Conservation (phyloP, 2,888 invertebrate genomes). For the Apamea crenata region DNA sequence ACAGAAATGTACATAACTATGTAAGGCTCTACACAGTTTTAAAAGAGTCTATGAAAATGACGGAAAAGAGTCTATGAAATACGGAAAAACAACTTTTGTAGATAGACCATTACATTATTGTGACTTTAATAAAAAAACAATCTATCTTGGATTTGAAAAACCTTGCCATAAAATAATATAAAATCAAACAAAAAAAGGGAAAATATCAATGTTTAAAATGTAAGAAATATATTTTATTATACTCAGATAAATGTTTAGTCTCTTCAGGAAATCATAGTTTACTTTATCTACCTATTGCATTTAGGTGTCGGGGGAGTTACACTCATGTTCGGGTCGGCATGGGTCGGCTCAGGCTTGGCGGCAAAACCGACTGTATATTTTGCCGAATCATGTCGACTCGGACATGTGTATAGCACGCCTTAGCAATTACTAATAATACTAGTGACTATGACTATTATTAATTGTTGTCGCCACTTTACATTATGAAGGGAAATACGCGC, state of each 20-base stretch:
- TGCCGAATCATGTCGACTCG: background rate
- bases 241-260: slow-evolving; percentile 49
- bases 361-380: background rate
- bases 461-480: slow-evolving; percentile 53
- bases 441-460: slow-evolving; percentile 42
- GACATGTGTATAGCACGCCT: background rate
- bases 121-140: slow-evolving; percentile 29
- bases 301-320: slow-evolving; percentile 59
- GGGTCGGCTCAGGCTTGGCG: background rate
- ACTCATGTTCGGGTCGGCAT: background rate
- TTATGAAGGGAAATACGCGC: slow-evolving; percentile 1
- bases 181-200: slow-evolving; percentile 39
- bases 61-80: background rate
- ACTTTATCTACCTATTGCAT: slow-evolving; percentile 67
- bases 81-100: background rate
- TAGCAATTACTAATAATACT: slow-evolving; percentile 61
- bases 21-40: slow-evolving; percentile 7
- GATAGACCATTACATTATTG: slow-evolving; percentile 36
- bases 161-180: slow-evolving; percentile 50
- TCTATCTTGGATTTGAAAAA: slow-evolving; percentile 16
- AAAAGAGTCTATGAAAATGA: background rate
- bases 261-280: slow-evolving; percentile 57
- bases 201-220: slow-evolving; percentile 54
- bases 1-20: slow-evolving; percentile 7
- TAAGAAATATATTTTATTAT: slow-evolving; percentile 57